A percentile compares a stretch with the other conserved stretches of the same genome.
Conservation (phyloP, 2,113 vertebrate species). For the Aptenodytes patagonicus region DNA sequence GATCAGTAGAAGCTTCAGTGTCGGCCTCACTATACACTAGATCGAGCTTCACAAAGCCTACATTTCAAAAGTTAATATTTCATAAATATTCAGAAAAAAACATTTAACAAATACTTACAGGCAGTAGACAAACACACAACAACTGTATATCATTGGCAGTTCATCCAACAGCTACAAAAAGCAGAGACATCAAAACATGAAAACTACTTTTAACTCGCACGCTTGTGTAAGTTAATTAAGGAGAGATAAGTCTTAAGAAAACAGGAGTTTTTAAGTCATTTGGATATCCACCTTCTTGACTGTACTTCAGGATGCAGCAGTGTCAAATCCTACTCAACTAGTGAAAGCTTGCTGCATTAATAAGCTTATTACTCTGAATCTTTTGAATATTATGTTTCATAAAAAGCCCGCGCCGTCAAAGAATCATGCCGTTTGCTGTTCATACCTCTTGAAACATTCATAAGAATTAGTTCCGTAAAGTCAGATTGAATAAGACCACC, state of each 20-base stretch:
- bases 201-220: neutral
- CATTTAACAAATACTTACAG: slow-evolving; percentile 84
- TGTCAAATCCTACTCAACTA: neutral
- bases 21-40: neutral
- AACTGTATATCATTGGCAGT: slow-evolving; percentile 98
- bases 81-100: neutral
- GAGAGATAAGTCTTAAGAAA: neutral
- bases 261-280: neutral
- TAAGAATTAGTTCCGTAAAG: neutral
- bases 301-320: neutral
- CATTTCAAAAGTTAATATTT: neutral
- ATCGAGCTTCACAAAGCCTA: neutral
- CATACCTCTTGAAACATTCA: neutral
- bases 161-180: slow-evolving; percentile 91
- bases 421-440: neutral
- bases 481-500: neutral
- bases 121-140: slow-evolving; percentile 96
- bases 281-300: neutral
- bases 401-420: neutral
- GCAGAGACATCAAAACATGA: slow-evolving; percentile 50
- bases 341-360: neutral
- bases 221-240: neutral
- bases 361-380: neutral
- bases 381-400: neutral
- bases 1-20: neutral